Base-by-base conservation (phyloP, 2,888 invertebrate genomes). In the Aromia moschata region DNA sequence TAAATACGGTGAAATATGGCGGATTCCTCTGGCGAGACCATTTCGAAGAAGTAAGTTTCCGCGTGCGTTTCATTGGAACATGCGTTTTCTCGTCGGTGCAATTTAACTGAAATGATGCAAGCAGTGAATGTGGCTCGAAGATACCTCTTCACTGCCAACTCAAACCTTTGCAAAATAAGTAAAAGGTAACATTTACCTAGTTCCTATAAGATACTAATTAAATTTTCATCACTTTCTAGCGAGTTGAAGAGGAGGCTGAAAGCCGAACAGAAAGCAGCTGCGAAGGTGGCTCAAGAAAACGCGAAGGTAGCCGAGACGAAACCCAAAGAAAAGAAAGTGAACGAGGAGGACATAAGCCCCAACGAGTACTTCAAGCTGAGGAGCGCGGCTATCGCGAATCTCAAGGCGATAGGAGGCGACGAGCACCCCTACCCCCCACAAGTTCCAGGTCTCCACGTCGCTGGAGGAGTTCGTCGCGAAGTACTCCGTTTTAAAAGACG, bases 381-480 rank as follows among this genome's bases (percentile, higher is more conserved):
- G 56, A 87, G 89, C 1, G 85, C 89, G 64, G 90, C 93, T 38
- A 85, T 99, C 14, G 87, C 89, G n/a, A 88, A 92, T 56, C 83
- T 95, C 37, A 97, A 98, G 81, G 83, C 83, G 31, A 87, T 88
- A 10, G 84, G 89, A 5, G 84, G 89, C 4, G 85, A 84, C 16
- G 83, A 86, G 33, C 89, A 93, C 76, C 98, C 98, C 0, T 99
- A 98, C 79, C n/a, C 98, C 98, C 10, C 98, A 99, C 80, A 99
- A 99, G 82, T 99, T 96, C 78, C 87, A 93, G 80, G 98, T 99
- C 0, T 87, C 91, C 16, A 91, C 87, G 58, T 96, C 97, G 0
- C 81, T 99, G 64, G 89, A 91, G 74, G 89, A 91, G 52, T 99
- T 94, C 74, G 93, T 98, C 68, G 87, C 89, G 40, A 92, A 92